phyloP scores from a whole-genome alignment of 2,797 vertebrate species.

The Chrosomus eos region DNA sequence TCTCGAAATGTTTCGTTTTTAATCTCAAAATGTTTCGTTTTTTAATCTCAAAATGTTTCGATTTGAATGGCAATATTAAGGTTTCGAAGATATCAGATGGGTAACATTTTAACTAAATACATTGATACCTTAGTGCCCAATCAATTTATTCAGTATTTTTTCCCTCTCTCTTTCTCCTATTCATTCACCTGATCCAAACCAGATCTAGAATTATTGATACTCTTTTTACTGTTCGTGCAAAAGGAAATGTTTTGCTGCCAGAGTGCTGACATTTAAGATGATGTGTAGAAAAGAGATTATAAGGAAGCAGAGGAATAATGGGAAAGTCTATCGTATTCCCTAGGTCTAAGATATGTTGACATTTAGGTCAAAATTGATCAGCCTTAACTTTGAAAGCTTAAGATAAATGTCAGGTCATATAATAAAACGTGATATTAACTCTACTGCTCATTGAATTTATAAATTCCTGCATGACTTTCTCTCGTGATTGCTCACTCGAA shows the following conservation, averaged over 20 bases:
- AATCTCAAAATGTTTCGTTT: rapidly evolving
- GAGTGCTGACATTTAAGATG: constrained; percentile 7
- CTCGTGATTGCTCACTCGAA: not conserved
- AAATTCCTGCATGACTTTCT: not conserved
- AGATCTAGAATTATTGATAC: not conserved
- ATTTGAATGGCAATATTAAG: not conserved
- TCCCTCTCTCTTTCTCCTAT: not conserved
- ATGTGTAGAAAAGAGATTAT: constrained; percentile 14
- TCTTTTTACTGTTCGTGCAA: not conserved
- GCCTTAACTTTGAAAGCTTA: constrained; percentile 30
- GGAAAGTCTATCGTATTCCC: constrained; percentile 4
- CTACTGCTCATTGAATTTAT: not conserved
- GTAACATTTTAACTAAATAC: not conserved
- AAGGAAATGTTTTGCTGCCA: not conserved
- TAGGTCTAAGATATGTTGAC: constrained; percentile 27
- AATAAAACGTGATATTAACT: constrained; percentile 1
- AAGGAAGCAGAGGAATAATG: constrained; percentile 4
- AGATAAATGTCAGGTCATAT: constrained; percentile 32
- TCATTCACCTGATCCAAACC: not conserved
- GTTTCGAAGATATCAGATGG: not conserved
- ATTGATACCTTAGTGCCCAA: not conserved
- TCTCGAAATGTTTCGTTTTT: too few species aligned
- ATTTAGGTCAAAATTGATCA: constrained; percentile 27
- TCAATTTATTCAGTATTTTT: not conserved
- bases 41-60: rapidly evolving